Evolutionary conservation across 2,888 invertebrate species (phyloP).

Genomic region (Dryocosmus kuriphilus): DNA sequence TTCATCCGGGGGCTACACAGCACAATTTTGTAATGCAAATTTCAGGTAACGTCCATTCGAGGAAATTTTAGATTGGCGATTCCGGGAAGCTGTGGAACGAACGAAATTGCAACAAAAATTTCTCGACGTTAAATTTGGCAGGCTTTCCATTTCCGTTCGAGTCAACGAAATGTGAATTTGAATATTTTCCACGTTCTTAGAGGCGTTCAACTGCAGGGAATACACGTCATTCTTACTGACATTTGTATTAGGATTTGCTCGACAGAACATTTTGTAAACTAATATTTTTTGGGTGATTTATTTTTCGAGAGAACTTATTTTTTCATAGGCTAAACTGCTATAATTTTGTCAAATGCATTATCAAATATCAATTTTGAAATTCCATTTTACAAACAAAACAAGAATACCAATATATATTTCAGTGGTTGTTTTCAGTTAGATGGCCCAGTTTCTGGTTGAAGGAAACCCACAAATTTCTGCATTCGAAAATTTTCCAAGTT

Average conservation of each 20-base stretch:
- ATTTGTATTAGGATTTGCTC: background rate
- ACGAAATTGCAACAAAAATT: conserved; percentile 36
- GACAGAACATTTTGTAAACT: background rate
- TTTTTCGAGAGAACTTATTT: background rate
- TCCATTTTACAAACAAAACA: no score
- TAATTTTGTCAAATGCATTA: no score
- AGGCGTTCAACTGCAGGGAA: background rate
- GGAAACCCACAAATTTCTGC: no score
- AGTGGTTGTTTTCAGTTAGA: no score
- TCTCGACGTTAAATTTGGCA: conserved; percentile 33
- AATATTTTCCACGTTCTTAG: background rate
- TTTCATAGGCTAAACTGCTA: no score
- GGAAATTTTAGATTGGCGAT: conserved; percentile 33
- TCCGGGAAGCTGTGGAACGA: conserved; percentile 4
- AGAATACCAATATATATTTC: no score
- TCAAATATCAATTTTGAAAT: no score
- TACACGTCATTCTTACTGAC: background rate
- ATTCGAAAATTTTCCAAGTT: no score
- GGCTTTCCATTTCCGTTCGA: conserved; percentile 12
- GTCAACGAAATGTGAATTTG: conserved; percentile 13
- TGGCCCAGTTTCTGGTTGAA: no score
- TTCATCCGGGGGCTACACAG: background rate
- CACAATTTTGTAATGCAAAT: conserved; percentile 45
- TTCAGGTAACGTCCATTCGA: conserved; percentile 27
- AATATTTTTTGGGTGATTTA: background rate